These are phyloP conservation scores for Anguilla anguilla DNA, from an alignment of 2,797 vertebrate genomes.

Conservation along the genomic window DNA sequence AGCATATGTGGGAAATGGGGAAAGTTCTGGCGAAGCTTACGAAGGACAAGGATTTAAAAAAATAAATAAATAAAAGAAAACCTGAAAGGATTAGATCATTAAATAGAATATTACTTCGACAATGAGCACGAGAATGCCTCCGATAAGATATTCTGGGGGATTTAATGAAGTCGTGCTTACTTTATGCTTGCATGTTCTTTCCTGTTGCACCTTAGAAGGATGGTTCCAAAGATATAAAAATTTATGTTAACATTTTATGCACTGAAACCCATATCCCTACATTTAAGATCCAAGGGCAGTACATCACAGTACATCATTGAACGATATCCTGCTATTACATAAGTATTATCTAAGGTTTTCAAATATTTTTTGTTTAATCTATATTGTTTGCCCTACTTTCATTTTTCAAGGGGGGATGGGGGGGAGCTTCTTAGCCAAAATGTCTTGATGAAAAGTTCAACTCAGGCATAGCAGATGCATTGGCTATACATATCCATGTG, in stretches of 20 bases:
- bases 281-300: neutral
- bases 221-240: neutral
- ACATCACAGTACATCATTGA: neutral
- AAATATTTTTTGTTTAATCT: neutral
- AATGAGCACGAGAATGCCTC: slow-evolving; percentile 7
- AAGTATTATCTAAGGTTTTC: neutral
- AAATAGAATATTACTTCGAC: slow-evolving; percentile 3
- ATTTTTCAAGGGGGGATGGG: neutral
- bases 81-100: slow-evolving; percentile 18
- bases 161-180: slow-evolving; percentile 7
- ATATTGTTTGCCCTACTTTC: neutral
- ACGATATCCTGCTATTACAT: neutral
- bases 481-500: neutral
- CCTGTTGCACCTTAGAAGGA: neutral
- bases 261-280: neutral
- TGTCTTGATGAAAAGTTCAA: neutral
- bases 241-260: neutral
- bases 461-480: neutral
- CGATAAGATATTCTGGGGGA: slow-evolving; percentile 6
- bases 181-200: neutral
- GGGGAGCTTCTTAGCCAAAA: neutral
- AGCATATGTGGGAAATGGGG: slow-evolving; percentile 17
- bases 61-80: neutral
- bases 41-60: neutral
- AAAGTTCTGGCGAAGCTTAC: slow-evolving; percentile 4